Conservation (phyloP, 2,797 vertebrate species). For the Ctenopoma multispine region DNA sequence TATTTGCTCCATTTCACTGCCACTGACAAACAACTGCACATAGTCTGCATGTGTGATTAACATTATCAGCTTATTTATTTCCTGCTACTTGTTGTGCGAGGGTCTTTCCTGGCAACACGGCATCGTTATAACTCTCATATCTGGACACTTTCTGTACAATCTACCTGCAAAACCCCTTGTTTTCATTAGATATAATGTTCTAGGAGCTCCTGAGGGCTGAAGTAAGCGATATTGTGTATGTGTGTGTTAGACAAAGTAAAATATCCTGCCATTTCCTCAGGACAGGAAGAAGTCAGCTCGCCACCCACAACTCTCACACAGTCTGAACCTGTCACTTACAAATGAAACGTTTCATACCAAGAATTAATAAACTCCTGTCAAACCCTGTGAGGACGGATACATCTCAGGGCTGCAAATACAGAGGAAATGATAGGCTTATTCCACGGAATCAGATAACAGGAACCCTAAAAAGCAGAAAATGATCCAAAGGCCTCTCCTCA, state of each 20-base stretch:
- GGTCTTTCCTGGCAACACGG: background rate
- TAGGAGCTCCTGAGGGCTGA: background rate
- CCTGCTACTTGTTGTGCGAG: background rate
- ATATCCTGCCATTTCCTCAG: conserved; percentile 32
- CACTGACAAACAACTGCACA: conserved; percentile 45
- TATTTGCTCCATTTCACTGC: conserved; percentile 32
- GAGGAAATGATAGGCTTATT: conserved; percentile 56
- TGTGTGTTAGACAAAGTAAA: background rate
- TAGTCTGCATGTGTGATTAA: conserved; percentile 22
- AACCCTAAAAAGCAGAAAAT: conserved; percentile 49
- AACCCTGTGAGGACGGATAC: conserved; percentile 56
- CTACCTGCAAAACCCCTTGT: background rate
- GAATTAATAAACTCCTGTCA: conserved; percentile 78
- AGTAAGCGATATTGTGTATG: background rate
- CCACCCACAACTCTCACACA: conserved; percentile 64
- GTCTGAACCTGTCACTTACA: conserved; percentile 56
- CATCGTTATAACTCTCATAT: background rate
- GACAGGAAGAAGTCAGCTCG: conserved; percentile 51
- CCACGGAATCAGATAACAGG: conserved; percentile 30
- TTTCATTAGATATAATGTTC: background rate
- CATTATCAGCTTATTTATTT: conserved; percentile 19
- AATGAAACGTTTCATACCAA: conserved; percentile 58
- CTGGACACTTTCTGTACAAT: background rate
- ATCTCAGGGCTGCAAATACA: conserved; percentile 56
- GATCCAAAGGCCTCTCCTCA: background rate